Evolutionary conservation across 2,888 invertebrate genomes (phyloP).

Genomic region (Galeopsomyia nigrocyanea): DNA sequence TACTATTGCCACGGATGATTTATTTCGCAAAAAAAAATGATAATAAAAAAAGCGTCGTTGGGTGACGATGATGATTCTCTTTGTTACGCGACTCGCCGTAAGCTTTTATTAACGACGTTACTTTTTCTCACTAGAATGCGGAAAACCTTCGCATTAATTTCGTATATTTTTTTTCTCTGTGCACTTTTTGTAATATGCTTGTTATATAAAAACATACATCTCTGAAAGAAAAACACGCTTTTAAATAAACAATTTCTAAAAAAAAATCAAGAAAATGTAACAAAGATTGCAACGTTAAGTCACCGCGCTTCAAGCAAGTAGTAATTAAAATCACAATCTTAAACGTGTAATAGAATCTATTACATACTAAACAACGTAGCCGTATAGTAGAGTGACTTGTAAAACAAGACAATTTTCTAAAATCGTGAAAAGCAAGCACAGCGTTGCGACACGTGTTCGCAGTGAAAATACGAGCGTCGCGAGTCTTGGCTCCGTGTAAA

Average conservation of each 20-base stretch:
- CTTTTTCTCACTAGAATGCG: constrained; percentile 13
- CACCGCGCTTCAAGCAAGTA: background rate
- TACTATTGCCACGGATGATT: constrained; percentile 25
- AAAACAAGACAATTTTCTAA: constrained; percentile 37
- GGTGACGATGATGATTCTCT: constrained; percentile 26
- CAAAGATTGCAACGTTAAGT: background rate
- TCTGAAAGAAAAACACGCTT: too few species aligned
- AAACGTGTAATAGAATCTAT: background rate
- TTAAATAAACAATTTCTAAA: background rate
- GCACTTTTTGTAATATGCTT: background rate
- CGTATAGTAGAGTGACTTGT: too few species aligned
- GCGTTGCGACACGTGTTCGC: constrained; percentile 35
- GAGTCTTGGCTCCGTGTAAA: constrained; percentile 26
- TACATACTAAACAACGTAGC: too few species aligned
- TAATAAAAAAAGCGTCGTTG: background rate
- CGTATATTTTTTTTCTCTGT: background rate
- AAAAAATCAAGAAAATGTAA: background rate
- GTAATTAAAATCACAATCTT: background rate
- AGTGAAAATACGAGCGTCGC: constrained; percentile 38
- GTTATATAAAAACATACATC: background rate
- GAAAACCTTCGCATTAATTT: background rate
- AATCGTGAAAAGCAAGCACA: constrained; percentile 15
- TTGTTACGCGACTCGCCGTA: background rate
- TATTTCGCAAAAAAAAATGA: constrained; percentile 44
- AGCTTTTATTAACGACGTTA: constrained; percentile 45